Evolutionary conservation across 2,888 invertebrate species (phyloP).

Genomic region (Orthosia gothica): DNA sequence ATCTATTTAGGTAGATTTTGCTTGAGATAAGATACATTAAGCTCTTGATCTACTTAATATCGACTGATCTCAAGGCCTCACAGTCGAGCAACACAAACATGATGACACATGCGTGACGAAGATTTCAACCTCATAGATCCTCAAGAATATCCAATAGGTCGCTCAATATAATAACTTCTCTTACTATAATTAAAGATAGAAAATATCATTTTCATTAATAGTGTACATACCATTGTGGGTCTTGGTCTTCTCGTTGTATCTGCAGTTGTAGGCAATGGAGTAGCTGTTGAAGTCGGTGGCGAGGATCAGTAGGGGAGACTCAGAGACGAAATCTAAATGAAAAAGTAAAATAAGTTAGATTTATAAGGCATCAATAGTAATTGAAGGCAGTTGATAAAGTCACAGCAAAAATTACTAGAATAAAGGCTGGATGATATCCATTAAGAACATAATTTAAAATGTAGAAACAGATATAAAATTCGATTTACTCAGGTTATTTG

Average conservation of each 20-base stretch:
- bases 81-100: neutral
- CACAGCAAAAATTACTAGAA: too few species aligned
- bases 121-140: neutral
- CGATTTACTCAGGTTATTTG: too few species aligned
- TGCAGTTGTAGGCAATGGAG: constrained; percentile 93
- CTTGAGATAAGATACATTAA: constrained; percentile 2
- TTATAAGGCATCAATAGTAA: neutral
- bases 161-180: neutral
- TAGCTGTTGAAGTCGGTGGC: constrained; percentile 93
- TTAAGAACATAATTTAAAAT: too few species aligned
- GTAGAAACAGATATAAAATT: too few species aligned
- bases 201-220: neutral
- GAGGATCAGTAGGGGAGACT: constrained; percentile 92
- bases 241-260: constrained; percentile 81
- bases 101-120: neutral
- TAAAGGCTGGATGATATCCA: too few species aligned
- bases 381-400: neutral
- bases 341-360: neutral
- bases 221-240: constrained; percentile 77
- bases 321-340: constrained; percentile 80
- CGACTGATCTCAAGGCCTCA: neutral
- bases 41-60: constrained; percentile 9
- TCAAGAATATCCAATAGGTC: neutral
- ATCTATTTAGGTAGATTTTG: neutral
- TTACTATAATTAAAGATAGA: neutral